Conservation (phyloP, 2,113 vertebrate species). For the Lynx canadensis region DNA sequence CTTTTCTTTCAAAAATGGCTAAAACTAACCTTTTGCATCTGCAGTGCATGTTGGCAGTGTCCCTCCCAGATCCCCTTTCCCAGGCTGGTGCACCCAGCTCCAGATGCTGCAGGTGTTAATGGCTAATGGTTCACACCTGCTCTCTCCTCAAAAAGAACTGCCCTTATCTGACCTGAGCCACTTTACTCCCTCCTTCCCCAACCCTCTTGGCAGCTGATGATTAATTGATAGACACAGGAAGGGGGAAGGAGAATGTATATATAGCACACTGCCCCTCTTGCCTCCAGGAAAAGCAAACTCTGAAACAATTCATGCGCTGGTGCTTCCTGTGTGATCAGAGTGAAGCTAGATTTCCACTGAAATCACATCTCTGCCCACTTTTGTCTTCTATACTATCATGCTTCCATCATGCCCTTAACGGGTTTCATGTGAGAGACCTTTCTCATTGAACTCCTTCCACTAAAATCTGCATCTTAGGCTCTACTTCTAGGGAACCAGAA, state of each 20-base stretch:
- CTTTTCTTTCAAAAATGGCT: not conserved
- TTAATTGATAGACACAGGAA: not conserved
- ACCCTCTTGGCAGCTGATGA: not conserved
- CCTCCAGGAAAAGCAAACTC: not conserved
- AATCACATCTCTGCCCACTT: not conserved
- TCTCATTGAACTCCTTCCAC: not conserved
- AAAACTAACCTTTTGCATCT: not conserved
- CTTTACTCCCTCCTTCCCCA: not conserved
- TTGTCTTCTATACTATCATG: not conserved
- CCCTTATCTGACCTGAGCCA: not conserved
- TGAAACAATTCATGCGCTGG: not conserved
- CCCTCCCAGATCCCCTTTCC: not conserved
- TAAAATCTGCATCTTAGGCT: not conserved
- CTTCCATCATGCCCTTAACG: not conserved
- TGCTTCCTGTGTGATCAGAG: not conserved
- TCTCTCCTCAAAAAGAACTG: not conserved
- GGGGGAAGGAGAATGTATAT: not conserved
- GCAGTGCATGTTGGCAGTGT: not conserved
- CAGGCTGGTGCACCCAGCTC: not conserved
- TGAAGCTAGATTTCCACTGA: not conserved
- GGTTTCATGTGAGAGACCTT: not conserved
- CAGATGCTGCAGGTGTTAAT: not conserved
- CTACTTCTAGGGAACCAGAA: not conserved
- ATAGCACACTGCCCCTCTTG: not conserved
- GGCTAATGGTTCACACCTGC: slow-evolving; percentile 1